Evolutionary conservation across 1,140 invertebrate genomes (phyloP).

Genomic region (Trichomalopsis sarcophagae): DNA sequence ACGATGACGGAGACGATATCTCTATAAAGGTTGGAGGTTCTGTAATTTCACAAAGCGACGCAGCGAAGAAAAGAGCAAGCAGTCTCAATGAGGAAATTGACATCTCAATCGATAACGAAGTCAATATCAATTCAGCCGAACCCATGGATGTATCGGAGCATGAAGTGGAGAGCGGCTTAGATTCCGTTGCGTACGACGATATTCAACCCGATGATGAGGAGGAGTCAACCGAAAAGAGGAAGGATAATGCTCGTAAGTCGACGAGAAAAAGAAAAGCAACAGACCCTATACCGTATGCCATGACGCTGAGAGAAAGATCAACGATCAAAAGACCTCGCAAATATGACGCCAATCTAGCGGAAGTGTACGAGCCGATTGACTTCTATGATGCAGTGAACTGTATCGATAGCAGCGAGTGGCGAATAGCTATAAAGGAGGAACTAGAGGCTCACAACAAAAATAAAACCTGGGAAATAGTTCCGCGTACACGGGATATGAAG

Average conservation of each 20-base stretch:
- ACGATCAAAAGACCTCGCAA: constrained; percentile 7
- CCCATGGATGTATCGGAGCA: background rate
- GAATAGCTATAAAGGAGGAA: constrained; percentile 60
- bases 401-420: constrained; percentile 48
- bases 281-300: background rate
- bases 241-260: background rate
- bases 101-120: background rate
- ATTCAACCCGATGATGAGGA: no score
- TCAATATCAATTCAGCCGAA: background rate
- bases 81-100: background rate
- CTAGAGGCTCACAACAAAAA: constrained; percentile 57
- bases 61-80: no score
- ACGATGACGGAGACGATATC: background rate
- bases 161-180: background rate
- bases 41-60: no score
- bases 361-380: background rate
- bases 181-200: no score
- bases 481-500: constrained; percentile 55
- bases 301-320: background rate
- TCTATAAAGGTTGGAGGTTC: no score
- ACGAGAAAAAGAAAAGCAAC: background rate
- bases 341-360: background rate
- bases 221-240: no score
- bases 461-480: constrained; percentile 60
- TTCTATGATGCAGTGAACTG: constrained; percentile 41